These are phyloP conservation scores for Hydrotaea cyrtoneurina DNA, from an alignment of 2,888 invertebrate genomes.

Conservation along the genomic window DNA sequence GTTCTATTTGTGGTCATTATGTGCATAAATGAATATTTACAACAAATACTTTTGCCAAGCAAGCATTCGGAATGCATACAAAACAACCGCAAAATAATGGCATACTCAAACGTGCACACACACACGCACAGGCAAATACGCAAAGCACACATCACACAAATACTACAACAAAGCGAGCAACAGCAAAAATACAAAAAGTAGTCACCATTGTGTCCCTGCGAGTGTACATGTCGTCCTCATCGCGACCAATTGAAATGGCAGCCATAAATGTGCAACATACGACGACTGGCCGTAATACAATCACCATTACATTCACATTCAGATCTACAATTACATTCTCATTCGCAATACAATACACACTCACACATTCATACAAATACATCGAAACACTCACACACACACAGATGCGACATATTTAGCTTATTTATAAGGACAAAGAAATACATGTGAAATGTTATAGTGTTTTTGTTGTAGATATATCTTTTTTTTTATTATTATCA, in stretches of 20 bases:
- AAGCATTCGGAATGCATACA: slow-evolving; percentile 57
- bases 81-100: slow-evolving; percentile 66
- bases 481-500: not conserved
- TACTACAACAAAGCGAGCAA: slow-evolving; percentile 11
- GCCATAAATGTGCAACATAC: slow-evolving; percentile 49
- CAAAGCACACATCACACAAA: slow-evolving; percentile 15
- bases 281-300: slow-evolving; percentile 32
- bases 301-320: not conserved
- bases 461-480: slow-evolving; percentile 27
- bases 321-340: not conserved
- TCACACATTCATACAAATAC: not conserved
- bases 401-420: slow-evolving; percentile 30
- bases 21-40: slow-evolving; percentile 67
- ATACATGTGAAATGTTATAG: slow-evolving; percentile 32
- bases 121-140: not conserved
- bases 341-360: not conserved
- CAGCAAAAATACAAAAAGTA: not conserved
- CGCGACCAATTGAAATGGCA: slow-evolving; percentile 54
- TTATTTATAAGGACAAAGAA: slow-evolving; percentile 56
- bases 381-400: not conserved
- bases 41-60: slow-evolving; percentile 57
- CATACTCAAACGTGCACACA: not conserved
- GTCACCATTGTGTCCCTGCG: not conserved
- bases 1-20: slow-evolving; percentile 57
- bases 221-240: slow-evolving; percentile 34